Conservation (phyloP, 1,140 invertebrate species). For the Zaprionus ornatus region DNA sequence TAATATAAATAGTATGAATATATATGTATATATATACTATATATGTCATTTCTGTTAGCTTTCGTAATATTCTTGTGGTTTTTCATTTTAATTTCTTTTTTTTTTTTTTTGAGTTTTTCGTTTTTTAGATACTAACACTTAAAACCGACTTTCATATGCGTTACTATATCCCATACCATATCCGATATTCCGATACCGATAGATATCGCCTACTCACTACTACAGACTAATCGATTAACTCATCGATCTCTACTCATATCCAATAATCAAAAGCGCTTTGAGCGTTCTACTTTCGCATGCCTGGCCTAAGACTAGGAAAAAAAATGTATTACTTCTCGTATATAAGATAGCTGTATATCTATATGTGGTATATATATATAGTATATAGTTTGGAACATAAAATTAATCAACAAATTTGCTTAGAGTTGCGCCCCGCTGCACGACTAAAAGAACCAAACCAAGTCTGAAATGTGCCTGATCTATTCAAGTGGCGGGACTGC, state of each 20-base stretch:
- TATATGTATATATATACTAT: slow-evolving; percentile 45
- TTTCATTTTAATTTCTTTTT: slow-evolving; percentile 25
- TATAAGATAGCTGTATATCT: slow-evolving; percentile 22
- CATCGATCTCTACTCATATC: slow-evolving; percentile 26
- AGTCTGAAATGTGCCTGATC: slow-evolving; percentile 24
- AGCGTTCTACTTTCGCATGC: slow-evolving; percentile 69
- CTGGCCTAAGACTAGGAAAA: slow-evolving; percentile 70
- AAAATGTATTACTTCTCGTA: slow-evolving; percentile 48
- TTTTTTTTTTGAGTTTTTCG: slow-evolving; percentile 9
- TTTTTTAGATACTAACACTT: slow-evolving; percentile 73
- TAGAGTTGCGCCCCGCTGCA: slow-evolving; percentile 44
- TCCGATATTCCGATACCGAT: slow-evolving; percentile 39
- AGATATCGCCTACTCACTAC: not conserved
- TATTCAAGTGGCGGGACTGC: not conserved
- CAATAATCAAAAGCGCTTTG: slow-evolving; percentile 67
- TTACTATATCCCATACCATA: slow-evolving; percentile 65
- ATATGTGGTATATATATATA: slow-evolving; percentile 31
- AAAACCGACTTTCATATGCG: slow-evolving; percentile 73
- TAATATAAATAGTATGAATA: slow-evolving; percentile 73
- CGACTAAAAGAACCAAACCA: slow-evolving; percentile 21
- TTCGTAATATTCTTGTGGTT: slow-evolving; percentile 39
- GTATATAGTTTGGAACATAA: slow-evolving; percentile 63
- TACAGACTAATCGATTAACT: slow-evolving; percentile 23
- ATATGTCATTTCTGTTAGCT: slow-evolving; percentile 18
- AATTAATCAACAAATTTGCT: slow-evolving; percentile 78